Base-by-base conservation (phyloP, 2,888 invertebrate genomes). In the Mimas tiliae region DNA sequence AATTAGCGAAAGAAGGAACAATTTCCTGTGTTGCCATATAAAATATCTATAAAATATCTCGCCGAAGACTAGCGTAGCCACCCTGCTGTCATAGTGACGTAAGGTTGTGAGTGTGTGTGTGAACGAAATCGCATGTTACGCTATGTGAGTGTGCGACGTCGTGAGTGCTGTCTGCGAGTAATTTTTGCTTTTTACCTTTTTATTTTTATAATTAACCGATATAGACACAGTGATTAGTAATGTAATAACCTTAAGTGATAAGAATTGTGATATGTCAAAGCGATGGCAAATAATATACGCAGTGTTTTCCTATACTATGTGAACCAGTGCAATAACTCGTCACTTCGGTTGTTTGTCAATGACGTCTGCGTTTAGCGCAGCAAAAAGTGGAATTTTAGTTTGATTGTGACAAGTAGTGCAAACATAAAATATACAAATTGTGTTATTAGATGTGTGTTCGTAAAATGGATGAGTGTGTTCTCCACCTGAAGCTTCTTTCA, bases 361-460 rank as follows among this genome's bases (percentile, higher is more conserved):
- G 93, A 93, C 93, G 93, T 93, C 90, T 93, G 90, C 91, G 92
- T 91, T 92, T 92, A 93, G 93, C 91, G 91, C 89, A 90, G 91
- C 90, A 86, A 93, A 92, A 91, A 93, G 93, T 91, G 90, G 90
- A 91, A 86, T 91, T 92, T 89, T 90, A 89, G 87, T 90, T 91
- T 89, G 88, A 91, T 91, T 89, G 91, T 92, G 91, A 93, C 92
- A 89, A 91, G 84, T 90, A 90, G 91, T 93, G 92, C 83, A 88
- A 91, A 88, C 84, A 83, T 85, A 89, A 89, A 88, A 88, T 84
- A 84, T 83, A 86, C 79, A 84, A 84, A 86, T 90, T 85, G 92
- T 91, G 90, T 83, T 87, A 85, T 80, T 86, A 85, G 87, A 87
- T 90, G 85, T 86, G 89, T 90, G 89, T 88, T 81, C 82, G 78